phyloP scores from a whole-genome alignment of 1,140 invertebrate species.

The Drosophila nannoptera region DNA sequence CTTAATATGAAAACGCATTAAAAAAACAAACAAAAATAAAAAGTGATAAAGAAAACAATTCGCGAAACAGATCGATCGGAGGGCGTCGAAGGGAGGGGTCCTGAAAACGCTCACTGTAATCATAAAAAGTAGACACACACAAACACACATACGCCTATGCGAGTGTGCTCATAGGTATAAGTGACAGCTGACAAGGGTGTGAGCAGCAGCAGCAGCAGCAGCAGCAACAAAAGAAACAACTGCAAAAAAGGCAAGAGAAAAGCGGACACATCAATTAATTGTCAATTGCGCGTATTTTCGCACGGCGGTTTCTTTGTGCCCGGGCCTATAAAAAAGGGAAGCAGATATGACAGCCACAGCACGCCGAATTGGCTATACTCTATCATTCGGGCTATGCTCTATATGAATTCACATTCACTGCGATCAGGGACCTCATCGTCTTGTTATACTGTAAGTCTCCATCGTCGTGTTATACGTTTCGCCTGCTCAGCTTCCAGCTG shows the following conservation, averaged over 20 bases:
- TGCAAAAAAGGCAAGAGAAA: slow-evolving; percentile 31
- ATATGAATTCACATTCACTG: too few relatives aligned
- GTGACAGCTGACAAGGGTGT: slow-evolving; percentile 77
- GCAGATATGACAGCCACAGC: background rate
- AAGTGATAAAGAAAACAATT: slow-evolving; percentile 54
- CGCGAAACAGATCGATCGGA: slow-evolving; percentile 33
- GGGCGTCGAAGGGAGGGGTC: slow-evolving; percentile 13
- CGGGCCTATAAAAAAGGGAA: slow-evolving; percentile 16
- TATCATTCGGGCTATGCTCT: background rate
- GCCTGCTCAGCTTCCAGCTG: background rate
- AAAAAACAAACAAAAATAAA: slow-evolving; percentile 39
- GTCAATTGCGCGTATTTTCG: slow-evolving; percentile 77
- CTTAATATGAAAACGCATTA: slow-evolving; percentile 41
- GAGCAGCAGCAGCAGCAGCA: slow-evolving; percentile 50
- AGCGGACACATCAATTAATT: slow-evolving; percentile 78
- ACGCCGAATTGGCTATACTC: background rate
- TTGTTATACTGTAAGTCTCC: too few relatives aligned
- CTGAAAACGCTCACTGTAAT: slow-evolving; percentile 46
- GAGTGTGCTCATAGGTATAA: slow-evolving; percentile 28
- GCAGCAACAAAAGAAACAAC: slow-evolving; percentile 23
- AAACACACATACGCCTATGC: background rate
- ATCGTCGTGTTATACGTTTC: too few relatives aligned
- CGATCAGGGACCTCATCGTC: too few relatives aligned
- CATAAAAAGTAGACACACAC: slow-evolving; percentile 40
- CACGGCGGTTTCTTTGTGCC: slow-evolving; percentile 72